A percentile compares a stretch with the other conserved stretches of the same genome.
These are phyloP conservation scores for Rhincodon typus DNA, from an alignment of 2,797 vertebrate species.

Conservation along the genomic window DNA sequence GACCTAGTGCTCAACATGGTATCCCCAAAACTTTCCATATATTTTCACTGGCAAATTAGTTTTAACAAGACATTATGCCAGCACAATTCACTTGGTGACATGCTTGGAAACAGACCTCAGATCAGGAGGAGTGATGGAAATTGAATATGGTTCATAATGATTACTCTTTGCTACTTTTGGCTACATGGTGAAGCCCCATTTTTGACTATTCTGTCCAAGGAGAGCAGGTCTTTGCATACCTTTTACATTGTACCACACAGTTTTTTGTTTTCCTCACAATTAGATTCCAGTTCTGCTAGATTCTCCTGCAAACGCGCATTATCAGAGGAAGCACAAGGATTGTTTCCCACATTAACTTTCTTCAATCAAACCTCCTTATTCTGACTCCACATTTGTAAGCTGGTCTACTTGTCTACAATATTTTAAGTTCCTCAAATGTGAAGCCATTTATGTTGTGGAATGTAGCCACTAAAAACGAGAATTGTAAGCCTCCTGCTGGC, in stretches of 20 bases:
- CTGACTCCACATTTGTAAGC: not conserved
- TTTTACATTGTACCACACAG: not conserved
- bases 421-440: not conserved
- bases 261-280: not conserved
- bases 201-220: not conserved
- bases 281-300: not conserved
- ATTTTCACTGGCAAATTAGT: not conserved
- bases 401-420: not conserved
- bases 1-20: not conserved
- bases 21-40: not conserved
- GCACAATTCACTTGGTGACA: not conserved
- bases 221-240: not conserved
- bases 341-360: not conserved
- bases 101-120: not conserved
- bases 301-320: not conserved
- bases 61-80: not conserved
- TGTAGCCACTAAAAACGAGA: not conserved
- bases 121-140: not conserved
- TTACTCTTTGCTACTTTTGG: not conserved
- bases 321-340: not conserved
- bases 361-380: not conserved
- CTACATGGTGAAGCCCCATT: not conserved
- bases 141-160: not conserved
- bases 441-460: not conserved
- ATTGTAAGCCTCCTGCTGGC: not conserved